Percentiles rank a stretch among this genome's conserved stretches.
Evolutionary conservation across 2,888 invertebrate genomes (phyloP).

Genomic region (Tetropium fuscum): DNA sequence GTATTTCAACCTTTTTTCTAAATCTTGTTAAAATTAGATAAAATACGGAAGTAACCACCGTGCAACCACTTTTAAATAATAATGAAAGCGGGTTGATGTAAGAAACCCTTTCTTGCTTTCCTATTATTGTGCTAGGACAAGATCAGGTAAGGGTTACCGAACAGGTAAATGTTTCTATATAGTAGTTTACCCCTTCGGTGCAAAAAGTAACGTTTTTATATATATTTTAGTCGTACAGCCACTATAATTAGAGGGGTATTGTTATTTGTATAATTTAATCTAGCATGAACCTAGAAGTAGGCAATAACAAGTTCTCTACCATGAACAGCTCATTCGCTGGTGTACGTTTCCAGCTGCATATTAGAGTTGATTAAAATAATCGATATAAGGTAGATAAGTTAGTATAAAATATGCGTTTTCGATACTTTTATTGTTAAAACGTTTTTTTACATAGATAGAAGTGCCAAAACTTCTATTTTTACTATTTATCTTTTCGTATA

Average conservation of each 20-base stretch:
- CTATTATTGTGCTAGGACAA: conserved; percentile 34
- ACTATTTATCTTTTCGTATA: no score
- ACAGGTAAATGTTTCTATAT: conserved; percentile 31
- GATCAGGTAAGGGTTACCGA: conserved; percentile 43
- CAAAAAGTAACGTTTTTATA: conserved; percentile 36
- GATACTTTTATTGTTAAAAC: no score
- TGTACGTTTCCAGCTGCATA: no score
- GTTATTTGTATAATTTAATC: conserved; percentile 28
- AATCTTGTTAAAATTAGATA: conserved; percentile 60
- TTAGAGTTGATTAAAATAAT: no score
- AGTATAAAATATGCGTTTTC: no score
- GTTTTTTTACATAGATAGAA: no score
- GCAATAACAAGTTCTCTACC: background rate
- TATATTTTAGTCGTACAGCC: conserved; percentile 27
- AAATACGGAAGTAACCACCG: conserved; percentile 58
- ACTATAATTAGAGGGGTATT: conserved; percentile 30
- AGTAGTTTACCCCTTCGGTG: conserved; percentile 38
- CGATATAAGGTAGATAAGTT: no score
- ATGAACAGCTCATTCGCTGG: no score
- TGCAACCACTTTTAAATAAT: conserved; percentile 58
- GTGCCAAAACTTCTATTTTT: no score
- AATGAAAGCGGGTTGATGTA: conserved; percentile 35
- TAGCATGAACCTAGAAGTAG: conserved; percentile 20
- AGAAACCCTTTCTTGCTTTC: conserved; percentile 41
- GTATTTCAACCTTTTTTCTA: conserved; percentile 51